Base-by-base conservation (phyloP, 2,797 vertebrate species). In the Sebastes ruberrimus region DNA sequence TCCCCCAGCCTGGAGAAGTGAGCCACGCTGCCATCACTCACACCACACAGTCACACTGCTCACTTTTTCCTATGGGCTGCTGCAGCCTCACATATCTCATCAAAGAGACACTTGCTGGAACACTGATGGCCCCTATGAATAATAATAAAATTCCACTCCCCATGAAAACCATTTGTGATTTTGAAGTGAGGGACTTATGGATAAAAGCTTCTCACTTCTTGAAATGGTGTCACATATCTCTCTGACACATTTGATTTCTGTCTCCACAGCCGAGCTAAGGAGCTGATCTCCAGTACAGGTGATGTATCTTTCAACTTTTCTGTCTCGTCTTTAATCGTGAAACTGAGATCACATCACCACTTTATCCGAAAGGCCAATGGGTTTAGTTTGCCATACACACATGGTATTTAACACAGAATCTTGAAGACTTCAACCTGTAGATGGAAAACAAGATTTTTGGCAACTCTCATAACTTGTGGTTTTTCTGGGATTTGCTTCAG, bases 1-100 rank as follows among this genome's bases (percentile, higher is more conserved):
- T 97, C 96, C 11, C 93, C 95, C 28, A 97, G 96, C 91, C 94
- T 96, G 10, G 97, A 97, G 92, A 97, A 94, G 97, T 97, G 85
- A 95, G 89, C 57, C 69, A 10, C 35, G 0, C 70, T 2, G 18
- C 78, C 49, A 18, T 73, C 87, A 86, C 73, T 85, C 78, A 75
- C 79, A 75, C 33, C 78, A 61, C 68, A 6, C 22, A 38, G 6
- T 65, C 67, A 62, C 78, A 84, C 49, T 22, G 18, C 75, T 77
- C 74, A 69, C 62, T 78, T 78, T 88, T 85, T 87, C 75, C 79
- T 74, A 2, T 25, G 23, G 23, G 61, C 77, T 22, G 65, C 77
- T 30, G n/a, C 71, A 77, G 79, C 64, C 76, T 62, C n/a, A 8
- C 74, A 68, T 76, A 67, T 80, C 76, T 80, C 83, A 74, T 81